phyloP scores from a whole-genome alignment of 2,888 invertebrate species.

The Nomada fucata region DNA sequence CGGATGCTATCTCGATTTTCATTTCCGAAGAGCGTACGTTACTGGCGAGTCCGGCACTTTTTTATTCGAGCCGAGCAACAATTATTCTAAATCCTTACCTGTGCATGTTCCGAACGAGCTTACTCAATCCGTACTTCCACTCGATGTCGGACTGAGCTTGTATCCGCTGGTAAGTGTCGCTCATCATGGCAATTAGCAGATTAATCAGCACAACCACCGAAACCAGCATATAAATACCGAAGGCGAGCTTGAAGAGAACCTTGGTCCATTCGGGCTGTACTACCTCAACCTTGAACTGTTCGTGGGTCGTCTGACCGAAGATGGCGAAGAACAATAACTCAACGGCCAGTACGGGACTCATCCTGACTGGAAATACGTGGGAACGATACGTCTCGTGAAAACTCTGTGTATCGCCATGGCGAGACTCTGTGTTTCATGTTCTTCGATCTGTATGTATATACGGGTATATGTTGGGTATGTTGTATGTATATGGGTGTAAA shows the following conservation, averaged over 20 bases:
- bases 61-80: background rate
- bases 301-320: conserved; percentile 96
- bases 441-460: conserved; percentile 31
- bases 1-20: background rate
- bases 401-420: conserved; percentile 15
- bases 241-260: conserved; percentile 94
- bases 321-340: conserved; percentile 99
- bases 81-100: conserved; percentile 72
- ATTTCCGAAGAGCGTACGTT: background rate
- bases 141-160: conserved; percentile 99
- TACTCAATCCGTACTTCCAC: conserved; percentile 99
- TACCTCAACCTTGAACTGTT: conserved; percentile 89
- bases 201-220: conserved; percentile 99
- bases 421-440: conserved; percentile 9
- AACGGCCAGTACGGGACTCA: conserved; percentile 96
- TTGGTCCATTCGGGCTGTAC: conserved; percentile 93
- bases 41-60: background rate
- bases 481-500: conserved; percentile 20
- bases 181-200: conserved; percentile 99
- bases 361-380: conserved; percentile 90
- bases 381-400: conserved; percentile 65
- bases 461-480: background rate
- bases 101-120: conserved; percentile 99
- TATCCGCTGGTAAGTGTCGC: conserved; percentile 99
- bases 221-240: conserved; percentile 99